Percentiles rank a stretch among this genome's conserved stretches.
Conservation (phyloP, 2,888 invertebrate genomes). For the Meiosimyza decipiens region DNA sequence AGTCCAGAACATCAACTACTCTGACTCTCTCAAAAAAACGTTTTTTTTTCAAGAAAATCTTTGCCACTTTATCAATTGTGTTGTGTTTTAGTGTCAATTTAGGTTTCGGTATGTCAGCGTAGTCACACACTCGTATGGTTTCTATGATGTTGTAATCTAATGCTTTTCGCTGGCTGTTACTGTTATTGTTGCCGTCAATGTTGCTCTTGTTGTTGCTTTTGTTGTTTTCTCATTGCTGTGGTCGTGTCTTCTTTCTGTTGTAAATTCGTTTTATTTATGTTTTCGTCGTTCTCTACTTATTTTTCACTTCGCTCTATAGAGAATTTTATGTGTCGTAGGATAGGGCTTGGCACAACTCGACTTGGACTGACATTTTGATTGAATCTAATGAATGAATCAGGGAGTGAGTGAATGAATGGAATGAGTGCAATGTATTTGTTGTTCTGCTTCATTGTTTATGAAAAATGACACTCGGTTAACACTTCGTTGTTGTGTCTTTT, state of each 20-base stretch:
- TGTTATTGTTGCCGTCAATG: neutral
- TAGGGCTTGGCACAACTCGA: too few relatives aligned
- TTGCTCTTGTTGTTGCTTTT: neutral
- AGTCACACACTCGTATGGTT: conserved; percentile 16
- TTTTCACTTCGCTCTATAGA: neutral
- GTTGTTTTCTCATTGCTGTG: neutral
- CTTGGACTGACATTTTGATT: conserved; percentile 12
- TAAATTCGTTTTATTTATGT: neutral
- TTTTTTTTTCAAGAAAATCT: neutral
- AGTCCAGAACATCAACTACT: too few relatives aligned
- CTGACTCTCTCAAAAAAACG: neutral
- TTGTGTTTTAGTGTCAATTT: conserved; percentile 10
- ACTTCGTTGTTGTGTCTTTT: neutral
- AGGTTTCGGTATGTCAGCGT: conserved; percentile 6
- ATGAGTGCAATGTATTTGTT: neutral
- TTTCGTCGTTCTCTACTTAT: neutral
- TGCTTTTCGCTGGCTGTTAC: neutral
- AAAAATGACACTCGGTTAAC: conserved; percentile 32
- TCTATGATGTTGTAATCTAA: conserved; percentile 14
- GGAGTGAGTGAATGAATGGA: conserved; percentile 6
- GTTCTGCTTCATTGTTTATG: conserved; percentile 28
- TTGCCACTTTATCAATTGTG: neutral
- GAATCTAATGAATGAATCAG: conserved; percentile 16
- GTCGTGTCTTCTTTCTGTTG: conserved; percentile 1
- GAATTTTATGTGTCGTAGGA: neutral